Base-by-base conservation (phyloP, 2,888 invertebrate genomes). In the Eristalis tenax region DNA sequence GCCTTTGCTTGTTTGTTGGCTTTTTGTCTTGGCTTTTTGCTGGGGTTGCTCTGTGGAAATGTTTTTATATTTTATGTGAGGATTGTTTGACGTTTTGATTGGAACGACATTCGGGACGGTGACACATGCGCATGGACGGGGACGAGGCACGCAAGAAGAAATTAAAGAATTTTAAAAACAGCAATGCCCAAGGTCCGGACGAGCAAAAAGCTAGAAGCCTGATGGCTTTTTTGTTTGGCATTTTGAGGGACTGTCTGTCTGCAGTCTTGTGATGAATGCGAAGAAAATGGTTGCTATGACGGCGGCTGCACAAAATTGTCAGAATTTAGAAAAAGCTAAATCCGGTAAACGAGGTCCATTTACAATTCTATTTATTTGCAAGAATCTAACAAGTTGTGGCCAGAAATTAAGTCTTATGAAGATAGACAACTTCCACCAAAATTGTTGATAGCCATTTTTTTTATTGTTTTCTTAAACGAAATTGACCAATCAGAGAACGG, bases 1-100 rank as follows among this genome's bases (percentile, higher is more conserved):
- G 23, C 13, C 13, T 23, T 59, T 32, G 32, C 8, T 1, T 10
- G 8, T 6, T 32, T 4, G 5, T 32, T 4, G n/a, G n/a, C n/a
- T n/a, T n/a, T n/a, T n/a, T 23, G 59, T 13, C 13, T 1, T 59
- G 8, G 18, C 18, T 43, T 43, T 43, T 5, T n/a, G 15, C n/a
- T 43, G 15, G 6, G 4, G 6, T 50, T 18, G 8, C 18, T 50
- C 50, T 18, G 50, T 50, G 50, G n/a, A n/a, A 50, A 50, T 28
- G 59, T 50, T 76, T 32, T 32, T 6, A 66, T 66, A 66, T 50
- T 68, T 32, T 76, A 43, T 69, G 35, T 38, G 23, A 63, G 3
- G 59, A 77, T 35, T 63, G 43, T 56, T 40, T 40, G 68, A 76
- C 59, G 13, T 79, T 78, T 65, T 79, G 64, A 74, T 57, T 76